These are phyloP conservation scores for Platysteira castanea DNA, from an alignment of 2,113 vertebrate genomes.

Conservation along the genomic window DNA sequence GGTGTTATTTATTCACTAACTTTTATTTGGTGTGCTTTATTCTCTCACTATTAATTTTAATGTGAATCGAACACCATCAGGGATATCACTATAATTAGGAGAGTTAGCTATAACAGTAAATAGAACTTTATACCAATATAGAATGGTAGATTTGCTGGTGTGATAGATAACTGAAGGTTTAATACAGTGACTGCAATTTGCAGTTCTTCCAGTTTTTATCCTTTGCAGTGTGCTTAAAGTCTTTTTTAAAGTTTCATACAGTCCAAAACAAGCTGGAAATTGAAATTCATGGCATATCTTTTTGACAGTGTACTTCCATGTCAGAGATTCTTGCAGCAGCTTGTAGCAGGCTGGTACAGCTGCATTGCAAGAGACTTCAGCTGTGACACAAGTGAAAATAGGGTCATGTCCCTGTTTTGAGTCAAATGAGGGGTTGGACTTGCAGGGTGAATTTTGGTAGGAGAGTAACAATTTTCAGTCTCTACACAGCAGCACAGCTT, in stretches of 20 bases:
- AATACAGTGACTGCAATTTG: not conserved
- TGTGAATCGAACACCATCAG: not conserved
- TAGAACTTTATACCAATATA: not conserved
- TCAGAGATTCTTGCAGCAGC: not conserved
- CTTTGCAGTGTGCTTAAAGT: not conserved
- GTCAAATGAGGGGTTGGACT: not conserved
- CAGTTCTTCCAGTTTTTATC: not conserved
- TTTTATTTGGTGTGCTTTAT: not conserved
- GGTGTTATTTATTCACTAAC: not conserved
- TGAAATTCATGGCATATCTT: not conserved
- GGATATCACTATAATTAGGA: not conserved
- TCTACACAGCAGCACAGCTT: not conserved
- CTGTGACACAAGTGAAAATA: not conserved
- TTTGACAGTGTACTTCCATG: not conserved
- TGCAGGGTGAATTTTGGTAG: not conserved
- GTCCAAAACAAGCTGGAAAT: not conserved
- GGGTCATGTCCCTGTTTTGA: not conserved
- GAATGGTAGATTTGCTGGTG: not conserved
- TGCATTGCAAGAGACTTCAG: not conserved
- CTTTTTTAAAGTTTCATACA: not conserved
- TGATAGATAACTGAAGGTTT: not conserved
- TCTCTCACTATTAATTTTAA: not conserved
- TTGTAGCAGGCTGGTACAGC: not conserved
- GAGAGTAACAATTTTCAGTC: not conserved
- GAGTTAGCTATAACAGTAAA: not conserved